Evolutionary conservation across 2,888 invertebrate species (phyloP).

Genomic region (Drosophila dives): DNA sequence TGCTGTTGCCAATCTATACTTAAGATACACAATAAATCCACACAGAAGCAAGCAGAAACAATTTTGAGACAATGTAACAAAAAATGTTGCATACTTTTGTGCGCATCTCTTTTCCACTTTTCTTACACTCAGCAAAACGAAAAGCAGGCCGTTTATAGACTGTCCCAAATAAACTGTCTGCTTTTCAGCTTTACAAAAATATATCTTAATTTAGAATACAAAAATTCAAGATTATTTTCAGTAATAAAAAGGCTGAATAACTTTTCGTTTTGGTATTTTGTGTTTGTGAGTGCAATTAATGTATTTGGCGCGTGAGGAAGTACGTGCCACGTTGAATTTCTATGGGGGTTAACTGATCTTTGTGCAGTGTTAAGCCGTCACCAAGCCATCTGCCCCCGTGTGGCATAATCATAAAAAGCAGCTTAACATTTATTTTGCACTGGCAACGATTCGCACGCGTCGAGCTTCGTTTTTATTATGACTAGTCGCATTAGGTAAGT

Average conservation of each 20-base stretch:
- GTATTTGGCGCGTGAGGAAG: not conserved
- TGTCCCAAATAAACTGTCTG: not conserved
- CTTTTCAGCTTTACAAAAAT: not conserved
- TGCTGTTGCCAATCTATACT: slow-evolving; percentile 32
- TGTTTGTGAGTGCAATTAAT: not conserved
- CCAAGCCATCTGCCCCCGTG: slow-evolving; percentile 29
- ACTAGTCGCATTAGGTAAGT: slow-evolving; percentile 51
- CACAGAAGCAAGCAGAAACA: not conserved
- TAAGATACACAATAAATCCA: not conserved
- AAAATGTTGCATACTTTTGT: slow-evolving; percentile 46
- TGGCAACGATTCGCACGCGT: slow-evolving; percentile 22
- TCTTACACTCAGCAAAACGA: not conserved
- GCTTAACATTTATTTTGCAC: slow-evolving; percentile 62
- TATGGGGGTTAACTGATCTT: slow-evolving; percentile 18
- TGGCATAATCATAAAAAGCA: slow-evolving; percentile 68
- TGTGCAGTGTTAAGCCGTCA: not conserved
- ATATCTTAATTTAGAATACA: not conserved
- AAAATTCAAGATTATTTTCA: not conserved
- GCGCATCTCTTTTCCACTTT: slow-evolving; percentile 1
- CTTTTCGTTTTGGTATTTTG: not conserved
- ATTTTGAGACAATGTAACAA: slow-evolving; percentile 13
- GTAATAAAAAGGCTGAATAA: not conserved
- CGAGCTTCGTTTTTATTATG: slow-evolving; percentile 47
- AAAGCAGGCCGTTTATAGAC: not conserved
- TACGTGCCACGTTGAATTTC: not conserved